These are phyloP conservation scores for Drosophila littoralis DNA, from an alignment of 1,140 invertebrate species.

Conservation along the genomic window DNA sequence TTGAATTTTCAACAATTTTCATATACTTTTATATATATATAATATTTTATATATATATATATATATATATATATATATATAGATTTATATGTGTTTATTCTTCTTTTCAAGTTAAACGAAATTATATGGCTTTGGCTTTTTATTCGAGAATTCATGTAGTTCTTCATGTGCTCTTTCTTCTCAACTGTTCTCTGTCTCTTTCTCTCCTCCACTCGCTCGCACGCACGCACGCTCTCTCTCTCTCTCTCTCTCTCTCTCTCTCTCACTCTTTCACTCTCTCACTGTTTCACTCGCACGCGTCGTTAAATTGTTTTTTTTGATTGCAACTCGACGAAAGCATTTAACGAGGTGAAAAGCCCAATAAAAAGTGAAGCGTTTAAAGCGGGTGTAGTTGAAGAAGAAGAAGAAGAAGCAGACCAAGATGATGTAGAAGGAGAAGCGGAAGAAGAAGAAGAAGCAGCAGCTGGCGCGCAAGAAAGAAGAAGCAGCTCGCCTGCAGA, in stretches of 20 bases:
- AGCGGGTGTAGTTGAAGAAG: conserved; percentile 27
- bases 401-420: conserved; percentile 38
- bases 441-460: conserved; percentile 23
- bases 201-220: conserved; percentile 19
- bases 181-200: conserved; percentile 67
- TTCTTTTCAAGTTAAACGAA: conserved; percentile 46
- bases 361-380: background rate
- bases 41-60: background rate
- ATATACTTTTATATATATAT: background rate
- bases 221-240: conserved; percentile 12
- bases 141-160: conserved; percentile 64
- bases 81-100: conserved; percentile 8
- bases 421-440: conserved; percentile 19
- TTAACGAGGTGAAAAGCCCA: conserved; percentile 22
- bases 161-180: conserved; percentile 72
- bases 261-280: conserved; percentile 27
- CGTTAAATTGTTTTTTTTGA: conserved; percentile 1
- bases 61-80: background rate
- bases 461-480: conserved; percentile 2
- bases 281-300: conserved; percentile 46
- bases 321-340: conserved; percentile 16
- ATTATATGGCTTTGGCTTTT: conserved; percentile 75
- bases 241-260: conserved; percentile 21
- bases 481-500: conserved; percentile 12
- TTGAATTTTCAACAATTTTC: conserved; percentile 29